These are phyloP conservation scores for Lepidocyrtinus sp. DNA, from an alignment of 2,888 invertebrate genomes.

Conservation along the genomic window DNA sequence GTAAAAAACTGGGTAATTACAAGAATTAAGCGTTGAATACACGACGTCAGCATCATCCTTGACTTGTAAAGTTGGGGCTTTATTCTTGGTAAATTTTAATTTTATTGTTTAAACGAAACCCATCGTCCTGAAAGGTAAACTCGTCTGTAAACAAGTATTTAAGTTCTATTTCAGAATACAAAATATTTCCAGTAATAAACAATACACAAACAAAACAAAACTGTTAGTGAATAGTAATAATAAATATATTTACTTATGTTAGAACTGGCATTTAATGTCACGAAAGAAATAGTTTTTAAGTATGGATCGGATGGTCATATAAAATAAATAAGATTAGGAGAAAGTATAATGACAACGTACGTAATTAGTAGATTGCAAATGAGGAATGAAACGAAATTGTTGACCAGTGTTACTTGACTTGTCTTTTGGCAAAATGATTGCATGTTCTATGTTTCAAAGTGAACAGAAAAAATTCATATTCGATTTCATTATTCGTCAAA, in stretches of 20 bases:
- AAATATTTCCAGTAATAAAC: slow-evolving; percentile 16
- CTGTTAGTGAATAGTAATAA: neutral
- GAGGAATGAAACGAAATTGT: too few species aligned
- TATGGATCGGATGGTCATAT: too few species aligned
- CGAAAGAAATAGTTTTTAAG: too few species aligned
- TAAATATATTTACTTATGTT: neutral
- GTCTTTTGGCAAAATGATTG: too few species aligned
- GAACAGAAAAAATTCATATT: too few species aligned
- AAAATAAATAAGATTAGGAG: too few species aligned
- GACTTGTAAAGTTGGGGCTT: slow-evolving; percentile 2
- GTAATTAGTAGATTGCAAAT: too few species aligned
- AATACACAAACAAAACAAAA: neutral
- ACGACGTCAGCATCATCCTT: neutral
- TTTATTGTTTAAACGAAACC: slow-evolving; percentile 1
- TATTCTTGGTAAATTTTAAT: neutral
- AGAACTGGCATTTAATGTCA: neutral
- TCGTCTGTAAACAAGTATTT: neutral
- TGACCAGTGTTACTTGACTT: too few species aligned
- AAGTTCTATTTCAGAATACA: neutral
- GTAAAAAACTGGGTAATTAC: neutral
- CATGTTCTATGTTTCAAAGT: too few species aligned
- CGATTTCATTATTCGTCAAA: too few species aligned
- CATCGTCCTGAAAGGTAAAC: slow-evolving; percentile 3
- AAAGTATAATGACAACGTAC: too few species aligned
- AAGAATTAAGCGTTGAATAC: neutral